Evolutionary conservation across 2,113 vertebrate species (phyloP).

Genomic region (Gymnocephalus cernua): DNA sequence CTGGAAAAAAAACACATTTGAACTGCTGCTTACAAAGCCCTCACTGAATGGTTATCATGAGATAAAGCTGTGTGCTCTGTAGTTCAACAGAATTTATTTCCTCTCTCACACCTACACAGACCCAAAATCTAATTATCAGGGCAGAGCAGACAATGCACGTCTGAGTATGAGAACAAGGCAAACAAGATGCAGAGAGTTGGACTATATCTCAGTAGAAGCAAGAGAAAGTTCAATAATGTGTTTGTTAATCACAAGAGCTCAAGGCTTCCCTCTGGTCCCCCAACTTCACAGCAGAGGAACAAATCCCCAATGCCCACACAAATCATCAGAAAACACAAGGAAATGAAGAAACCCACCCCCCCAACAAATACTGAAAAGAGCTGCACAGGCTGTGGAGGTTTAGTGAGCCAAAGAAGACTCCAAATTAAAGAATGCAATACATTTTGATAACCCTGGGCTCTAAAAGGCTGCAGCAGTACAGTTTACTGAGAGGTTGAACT

Average conservation of each 20-base stretch:
- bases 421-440: conserved; percentile 32
- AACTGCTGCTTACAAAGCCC: background rate
- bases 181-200: conserved; percentile 13
- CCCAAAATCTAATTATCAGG: conserved; percentile 44
- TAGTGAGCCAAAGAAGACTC: conserved; percentile 32
- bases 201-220: conserved; percentile 26
- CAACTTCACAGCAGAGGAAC: conserved; percentile 24
- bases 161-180: conserved; percentile 27
- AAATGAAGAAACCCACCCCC: background rate
- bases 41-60: background rate
- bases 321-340: conserved; percentile 35
- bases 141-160: conserved; percentile 33
- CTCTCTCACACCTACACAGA: conserved; percentile 18
- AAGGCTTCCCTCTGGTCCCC: conserved; percentile 46
- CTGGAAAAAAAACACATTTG: conserved; percentile 6
- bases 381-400: conserved; percentile 10
- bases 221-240: conserved; percentile 51
- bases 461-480: conserved; percentile 8
- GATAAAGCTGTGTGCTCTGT: background rate
- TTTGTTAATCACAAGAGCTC: conserved; percentile 60
- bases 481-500: conserved; percentile 30
- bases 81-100: conserved; percentile 22
- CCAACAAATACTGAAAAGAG: background rate
- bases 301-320: conserved; percentile 7
- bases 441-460: conserved; percentile 51